Evolutionary conservation across 2,888 invertebrate genomes (phyloP), one percentile per base, ranked within the genome.

Genomic region (Calameuta idolon): DNA sequence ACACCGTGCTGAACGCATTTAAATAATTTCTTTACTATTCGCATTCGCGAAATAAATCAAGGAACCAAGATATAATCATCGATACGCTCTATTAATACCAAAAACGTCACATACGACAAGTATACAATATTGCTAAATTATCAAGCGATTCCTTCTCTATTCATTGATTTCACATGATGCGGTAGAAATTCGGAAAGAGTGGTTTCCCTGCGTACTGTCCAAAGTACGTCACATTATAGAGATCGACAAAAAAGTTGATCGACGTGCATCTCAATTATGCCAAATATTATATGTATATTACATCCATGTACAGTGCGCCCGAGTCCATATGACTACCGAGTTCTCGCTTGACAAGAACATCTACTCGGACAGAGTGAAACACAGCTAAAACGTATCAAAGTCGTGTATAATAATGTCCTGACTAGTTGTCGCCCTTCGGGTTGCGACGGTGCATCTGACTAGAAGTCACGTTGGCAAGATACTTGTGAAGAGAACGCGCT

Each of bases 401-500:
- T 55, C 55, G 55, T 23, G 55, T 55, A 23, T 55, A 55, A 55
- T 23, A 69, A 68, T 75, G 69, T 30, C 40, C 76, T 82, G 83
- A 83, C 83, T 84, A 84, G 84, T 80, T 80, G 76, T 82, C 77
- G 68, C 79, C 80, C 76, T 76, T 80, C 55, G 79, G 71, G 74
- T 79, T 79, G 76, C 84, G 85, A 79, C 82, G 81, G 74, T 79
- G 79, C 69, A 77, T 79, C 68, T 81, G 81, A 77, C 77, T 80
- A 74, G 82, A 79, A 31, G 81, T 81, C 74, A 82, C 79, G 69
- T 79, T 81, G 33, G 82, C 79, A 78, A 85, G 82, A 78, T 84
- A 85, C 78, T 85, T 84, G 68, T 85, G 83, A 79, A 82, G 78
- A 73, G 83, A 77, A 79, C 79, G 79, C 11, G 37, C 76, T 2